These are phyloP conservation scores for Deilephila elpenor DNA, from an alignment of 2,888 invertebrate species.

Conservation along the genomic window DNA sequence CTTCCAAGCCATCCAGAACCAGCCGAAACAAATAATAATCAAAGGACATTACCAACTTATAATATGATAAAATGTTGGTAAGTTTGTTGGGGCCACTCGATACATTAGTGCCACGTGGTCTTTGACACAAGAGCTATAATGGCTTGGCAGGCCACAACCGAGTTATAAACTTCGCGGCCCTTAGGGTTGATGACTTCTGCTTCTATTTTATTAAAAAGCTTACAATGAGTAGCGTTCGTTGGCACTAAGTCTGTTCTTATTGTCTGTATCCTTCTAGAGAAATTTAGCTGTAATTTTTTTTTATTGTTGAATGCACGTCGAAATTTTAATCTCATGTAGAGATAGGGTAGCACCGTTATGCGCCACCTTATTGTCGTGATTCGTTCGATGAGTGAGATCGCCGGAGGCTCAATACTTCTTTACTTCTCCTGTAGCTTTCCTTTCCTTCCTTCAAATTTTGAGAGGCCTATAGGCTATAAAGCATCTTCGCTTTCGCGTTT, in stretches of 20 bases:
- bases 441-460: not conserved
- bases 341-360: too few relatives aligned
- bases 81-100: constrained; percentile 18
- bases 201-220: not conserved
- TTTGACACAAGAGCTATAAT: constrained; percentile 31
- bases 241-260: too few relatives aligned
- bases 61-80: constrained; percentile 11
- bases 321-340: too few relatives aligned
- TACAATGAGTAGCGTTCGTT: not conserved
- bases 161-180: constrained; percentile 10
- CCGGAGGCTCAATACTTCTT: too few relatives aligned
- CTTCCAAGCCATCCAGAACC: not conserved
- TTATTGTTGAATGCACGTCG: too few relatives aligned
- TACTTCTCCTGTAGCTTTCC: too few relatives aligned
- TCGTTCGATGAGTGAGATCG: too few relatives aligned
- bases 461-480: not conserved
- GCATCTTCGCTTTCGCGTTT: not conserved
- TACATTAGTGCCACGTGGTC: constrained; percentile 21
- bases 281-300: too few relatives aligned
- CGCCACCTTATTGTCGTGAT: too few relatives aligned
- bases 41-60: constrained; percentile 15
- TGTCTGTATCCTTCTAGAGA: too few relatives aligned
- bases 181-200: constrained; percentile 8
- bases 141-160: constrained; percentile 26
- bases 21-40: not conserved